Evolutionary conservation across 2,797 vertebrate species (phyloP), one percentile per base, ranked within the genome.

Genomic region (Typhlichthys eigenmanni): DNA sequence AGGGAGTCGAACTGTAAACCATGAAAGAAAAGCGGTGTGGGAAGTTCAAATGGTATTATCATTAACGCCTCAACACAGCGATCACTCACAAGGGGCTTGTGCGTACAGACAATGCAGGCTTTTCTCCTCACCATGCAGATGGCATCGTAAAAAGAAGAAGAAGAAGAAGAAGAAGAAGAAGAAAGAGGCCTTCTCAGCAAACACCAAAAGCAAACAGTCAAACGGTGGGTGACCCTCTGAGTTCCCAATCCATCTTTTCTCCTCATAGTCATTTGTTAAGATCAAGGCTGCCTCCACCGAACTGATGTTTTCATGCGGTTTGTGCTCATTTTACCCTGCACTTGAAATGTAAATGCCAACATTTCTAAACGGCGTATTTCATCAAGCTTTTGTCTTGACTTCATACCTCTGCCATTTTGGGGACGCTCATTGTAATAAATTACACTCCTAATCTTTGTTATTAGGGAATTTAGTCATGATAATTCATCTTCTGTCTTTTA

Each of bases 161-260:
- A 13, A 56, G 67, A 53, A 49, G 13, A 55, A 73, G 64, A 49
- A 17, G 63, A 62, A 60, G 47, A 43, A 62, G 68, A 62, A 71
- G 71, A 66, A 69, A 75, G 72, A 80, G 70, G 79, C 81, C 81
- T 88, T 85, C 80, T 88, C 74, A 80, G 77, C 90, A 92, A 93
- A 93, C 90, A 91, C 71, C 68, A 73, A 92, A 91, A 87, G 87
- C 87, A 92, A 92, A 93, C 90, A 92, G 84, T 89, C 89, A 91
- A 92, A 90, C 89, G 91, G 84, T 67, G 77, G 64, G 82, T 87
- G 89, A 92, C 91, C 88, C 87, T 85, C 77, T 10, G 73, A 88
- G 82, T 87, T 85, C 79, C 67, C 89, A 74, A 92, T 92, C 84
- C 89, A 90, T 93, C 91, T 92, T 89, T 80, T 86, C 84, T 91